Evolutionary conservation across 2,113 vertebrate species (phyloP), one percentile per base, ranked within the genome.

Genomic region (Ammodytes marinus): DNA sequence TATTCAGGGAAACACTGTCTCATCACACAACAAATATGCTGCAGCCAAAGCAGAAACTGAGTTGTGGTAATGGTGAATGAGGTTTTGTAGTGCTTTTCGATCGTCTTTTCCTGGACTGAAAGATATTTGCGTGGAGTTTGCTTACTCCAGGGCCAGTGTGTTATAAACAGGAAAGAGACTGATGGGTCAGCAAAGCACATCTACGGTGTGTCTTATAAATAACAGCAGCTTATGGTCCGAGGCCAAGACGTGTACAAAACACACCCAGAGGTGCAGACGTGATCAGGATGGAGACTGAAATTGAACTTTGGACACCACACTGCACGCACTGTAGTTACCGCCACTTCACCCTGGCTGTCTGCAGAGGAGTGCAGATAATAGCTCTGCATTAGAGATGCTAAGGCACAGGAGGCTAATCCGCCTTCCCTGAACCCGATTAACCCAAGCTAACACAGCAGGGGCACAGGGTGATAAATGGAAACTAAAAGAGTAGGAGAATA

Each of bases 391-490:
- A 88, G 75, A 71, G 81, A 84, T 60, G 77, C 40, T 71, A 61
- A 91, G 81, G 65, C 77, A 77, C 88, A 87, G 75, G 52, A 83
- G 84, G 86, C 84, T 94, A 92, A 93, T 94, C 91, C 89, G 58
- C 74, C 82, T 74, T 74, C 78, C 66, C 76, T 92, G 89, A 91
- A 90, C 88, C 86, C 53, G 88, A 92, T 94, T 92, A 94, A 89
- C 90, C 52, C 53, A 13, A 64, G 84, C 72, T 54, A 81, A 84
- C 86, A 8, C 83, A 76, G 79, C 90, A 15, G 83, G 90, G 60
- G 72, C 77, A 65, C 27, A 12, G 10, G 2, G 17, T 14, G 17
- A 59, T 49, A 55, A n/a, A 65, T 68, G 67, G 77, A 61, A 39
- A 86, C 19, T 35, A 50, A 71, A 65, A 46, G 58, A 63, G 60